Conservation (phyloP, 2,888 invertebrate genomes). For the Drosophila seclusa region DNA sequence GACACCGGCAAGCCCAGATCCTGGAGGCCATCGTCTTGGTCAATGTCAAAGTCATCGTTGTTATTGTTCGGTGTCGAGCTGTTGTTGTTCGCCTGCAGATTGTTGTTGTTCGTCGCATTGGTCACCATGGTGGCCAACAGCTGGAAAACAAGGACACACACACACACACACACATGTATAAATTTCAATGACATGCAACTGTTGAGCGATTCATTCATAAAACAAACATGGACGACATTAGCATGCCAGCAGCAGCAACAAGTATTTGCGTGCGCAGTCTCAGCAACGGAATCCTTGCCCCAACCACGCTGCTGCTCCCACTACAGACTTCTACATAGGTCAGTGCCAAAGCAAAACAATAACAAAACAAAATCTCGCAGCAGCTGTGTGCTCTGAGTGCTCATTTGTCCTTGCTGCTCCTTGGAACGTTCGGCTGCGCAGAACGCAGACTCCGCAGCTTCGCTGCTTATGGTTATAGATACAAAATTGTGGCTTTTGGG, state of each 20-base stretch:
- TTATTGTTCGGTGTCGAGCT: conserved; percentile 78
- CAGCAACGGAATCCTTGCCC: conserved; percentile 16
- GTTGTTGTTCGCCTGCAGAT: conserved; percentile 73
- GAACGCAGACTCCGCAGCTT: conserved; percentile 83
- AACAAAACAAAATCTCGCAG: conserved; percentile 25
- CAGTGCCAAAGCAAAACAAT: conserved; percentile 62
- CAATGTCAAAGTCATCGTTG: conserved; percentile 83
- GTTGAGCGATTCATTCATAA: conserved; percentile 58
- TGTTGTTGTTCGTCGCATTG: conserved; percentile 74
- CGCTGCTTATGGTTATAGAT: conserved; percentile 76
- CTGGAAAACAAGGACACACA: conserved; percentile 42
- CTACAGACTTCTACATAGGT: conserved; percentile 53
- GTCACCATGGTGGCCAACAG: conserved; percentile 77
- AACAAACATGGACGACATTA: conserved; percentile 7
- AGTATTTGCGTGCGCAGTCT: conserved; percentile 80
- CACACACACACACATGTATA: conserved; percentile 20
- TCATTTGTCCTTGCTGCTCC: conserved; percentile 39
- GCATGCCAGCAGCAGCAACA: conserved; percentile 64
- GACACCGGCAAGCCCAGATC: conserved; percentile 96
- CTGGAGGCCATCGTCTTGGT: conserved; percentile 88
- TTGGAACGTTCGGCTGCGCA: conserved; percentile 56
- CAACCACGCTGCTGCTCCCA: neutral
- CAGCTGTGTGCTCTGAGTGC: conserved; percentile 41
- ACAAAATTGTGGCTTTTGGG: conserved; percentile 78
- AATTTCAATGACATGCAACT: conserved; percentile 56